phyloP scores from a whole-genome alignment of 2,888 invertebrate species.

The Magallana nippona region DNA sequence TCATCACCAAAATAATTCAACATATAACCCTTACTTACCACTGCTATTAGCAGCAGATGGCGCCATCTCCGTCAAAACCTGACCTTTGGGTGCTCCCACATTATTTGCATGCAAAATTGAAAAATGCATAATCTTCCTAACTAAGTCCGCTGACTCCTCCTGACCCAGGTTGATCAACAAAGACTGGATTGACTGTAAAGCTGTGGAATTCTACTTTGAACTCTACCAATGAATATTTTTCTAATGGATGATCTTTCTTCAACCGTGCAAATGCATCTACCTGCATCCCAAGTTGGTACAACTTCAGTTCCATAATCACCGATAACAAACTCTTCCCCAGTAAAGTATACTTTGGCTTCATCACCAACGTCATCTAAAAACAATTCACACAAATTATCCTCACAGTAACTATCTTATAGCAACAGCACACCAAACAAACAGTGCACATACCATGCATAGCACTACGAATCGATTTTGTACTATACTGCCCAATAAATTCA shows the following conservation, averaged over 20 bases:
- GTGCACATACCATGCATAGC: too few species aligned
- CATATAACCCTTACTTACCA: neutral
- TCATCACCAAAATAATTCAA: too few species aligned
- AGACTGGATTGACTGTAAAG: neutral
- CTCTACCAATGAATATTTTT: neutral
- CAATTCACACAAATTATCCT: too few species aligned
- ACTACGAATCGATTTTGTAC: too few species aligned
- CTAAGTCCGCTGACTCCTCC: neutral
- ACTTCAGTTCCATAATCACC: neutral
- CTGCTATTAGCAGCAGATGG: neutral
- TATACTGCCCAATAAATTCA: too few species aligned
- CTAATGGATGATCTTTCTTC: neutral
- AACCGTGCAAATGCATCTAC: neutral
- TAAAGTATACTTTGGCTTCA: neutral
- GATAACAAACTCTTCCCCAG: neutral
- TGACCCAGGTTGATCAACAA: neutral
- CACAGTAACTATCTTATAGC: too few species aligned
- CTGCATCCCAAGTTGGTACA: neutral
- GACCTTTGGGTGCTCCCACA: conserved; percentile 29
- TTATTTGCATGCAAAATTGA: conserved; percentile 24
- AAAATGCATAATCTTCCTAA: conserved; percentile 2
- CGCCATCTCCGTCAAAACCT: neutral
- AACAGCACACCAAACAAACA: too few species aligned
- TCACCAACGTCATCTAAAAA: neutral
- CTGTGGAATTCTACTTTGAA: conserved; percentile 6